Conservation (phyloP, 2,888 invertebrate genomes). For the Dolichopus griseipennis region DNA sequence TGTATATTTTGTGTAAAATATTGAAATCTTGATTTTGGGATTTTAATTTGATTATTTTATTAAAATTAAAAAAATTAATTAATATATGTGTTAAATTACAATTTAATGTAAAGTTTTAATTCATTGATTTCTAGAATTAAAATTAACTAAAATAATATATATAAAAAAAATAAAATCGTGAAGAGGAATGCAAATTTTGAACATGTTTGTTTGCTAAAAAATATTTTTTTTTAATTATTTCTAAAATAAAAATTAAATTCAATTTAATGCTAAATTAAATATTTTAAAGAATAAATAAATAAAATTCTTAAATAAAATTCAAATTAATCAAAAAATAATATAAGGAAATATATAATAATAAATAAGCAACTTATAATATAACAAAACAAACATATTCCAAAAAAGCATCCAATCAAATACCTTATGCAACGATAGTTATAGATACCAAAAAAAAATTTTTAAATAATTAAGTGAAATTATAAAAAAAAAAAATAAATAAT, state of each 20-base stretch:
- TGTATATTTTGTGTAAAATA: no score
- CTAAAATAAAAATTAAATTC: neutral
- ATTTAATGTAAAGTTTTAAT: no score
- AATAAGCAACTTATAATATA: neutral
- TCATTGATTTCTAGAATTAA: no score
- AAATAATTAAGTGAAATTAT: constrained; percentile 10
- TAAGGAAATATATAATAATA: neutral
- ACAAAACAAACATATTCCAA: constrained; percentile 2
- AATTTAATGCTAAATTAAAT: neutral
- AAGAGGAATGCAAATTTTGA: constrained; percentile 1
- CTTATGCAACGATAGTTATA: neutral
- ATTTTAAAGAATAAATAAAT: neutral
- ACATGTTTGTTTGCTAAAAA: neutral
- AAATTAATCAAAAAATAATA: constrained; percentile 13
- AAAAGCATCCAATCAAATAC: neutral
- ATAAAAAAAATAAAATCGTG: neutral
- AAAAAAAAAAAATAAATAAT: constrained; percentile 1
- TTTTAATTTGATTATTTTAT: no score
- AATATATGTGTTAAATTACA: no score
- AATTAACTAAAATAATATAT: no score
- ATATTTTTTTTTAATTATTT: neutral
- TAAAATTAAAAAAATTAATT: no score
- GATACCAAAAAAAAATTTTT: neutral
- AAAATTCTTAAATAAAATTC: constrained; percentile 11
- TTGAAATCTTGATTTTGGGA: no score